Percentiles rank a stretch among this genome's conserved stretches.
Conservation (phyloP, 2,888 invertebrate species). For the Heliconius ethilla region DNA sequence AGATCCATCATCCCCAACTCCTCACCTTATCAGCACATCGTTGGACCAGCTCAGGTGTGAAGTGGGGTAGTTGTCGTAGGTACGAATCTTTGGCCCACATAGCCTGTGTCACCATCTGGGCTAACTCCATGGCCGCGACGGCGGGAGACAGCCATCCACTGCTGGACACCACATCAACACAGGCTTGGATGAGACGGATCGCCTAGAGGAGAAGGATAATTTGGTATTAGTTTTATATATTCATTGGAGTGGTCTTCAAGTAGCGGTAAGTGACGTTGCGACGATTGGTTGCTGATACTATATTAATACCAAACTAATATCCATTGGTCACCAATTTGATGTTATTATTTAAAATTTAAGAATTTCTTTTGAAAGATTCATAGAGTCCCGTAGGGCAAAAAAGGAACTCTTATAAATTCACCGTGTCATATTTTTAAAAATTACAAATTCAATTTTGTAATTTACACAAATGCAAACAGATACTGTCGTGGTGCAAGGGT, state of each 20-base stretch:
- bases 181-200: constrained; percentile 94
- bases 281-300: not conserved
- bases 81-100: constrained; percentile 99
- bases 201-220: constrained; percentile 74
- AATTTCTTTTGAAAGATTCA: no score
- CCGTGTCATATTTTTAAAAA: no score
- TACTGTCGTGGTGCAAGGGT: no score
- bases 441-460: no score
- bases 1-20: no score
- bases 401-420: no score
- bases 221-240: no score
- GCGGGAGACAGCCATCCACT: constrained; percentile 99
- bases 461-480: no score
- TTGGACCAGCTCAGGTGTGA: constrained; percentile 92
- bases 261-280: no score
- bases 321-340: not conserved
- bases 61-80: constrained; percentile 98
- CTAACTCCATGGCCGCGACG: constrained; percentile 99
- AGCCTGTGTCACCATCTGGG: constrained; percentile 99
- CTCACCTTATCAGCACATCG: constrained; percentile 93
- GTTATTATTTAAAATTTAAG: no score
- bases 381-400: no score
- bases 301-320: not conserved
- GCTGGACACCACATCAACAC: constrained; percentile 95
- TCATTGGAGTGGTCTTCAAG: no score